Evolutionary conservation across 2,113 vertebrate species (phyloP).

Genomic region (Oreotrochilus melanogaster): DNA sequence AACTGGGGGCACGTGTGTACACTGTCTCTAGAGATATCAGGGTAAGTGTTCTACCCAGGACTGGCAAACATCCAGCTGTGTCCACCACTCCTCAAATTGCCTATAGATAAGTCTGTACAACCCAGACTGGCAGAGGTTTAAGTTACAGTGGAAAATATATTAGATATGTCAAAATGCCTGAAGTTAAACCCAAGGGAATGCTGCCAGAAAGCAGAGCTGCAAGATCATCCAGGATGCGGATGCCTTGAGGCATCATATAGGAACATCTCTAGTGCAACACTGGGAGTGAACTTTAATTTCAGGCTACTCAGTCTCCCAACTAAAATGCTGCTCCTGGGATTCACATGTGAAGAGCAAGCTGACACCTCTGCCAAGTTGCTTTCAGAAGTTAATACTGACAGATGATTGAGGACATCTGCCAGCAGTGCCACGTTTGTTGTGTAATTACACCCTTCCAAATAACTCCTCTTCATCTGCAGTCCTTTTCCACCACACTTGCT

Average conservation of each 20-base stretch:
- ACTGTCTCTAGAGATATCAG: background rate
- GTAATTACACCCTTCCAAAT: background rate
- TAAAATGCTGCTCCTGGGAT: background rate
- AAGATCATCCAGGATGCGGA: background rate
- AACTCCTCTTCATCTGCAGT: background rate
- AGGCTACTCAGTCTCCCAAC: background rate
- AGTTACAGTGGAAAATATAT: constrained; percentile 56
- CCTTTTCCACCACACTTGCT: background rate
- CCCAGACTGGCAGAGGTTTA: background rate
- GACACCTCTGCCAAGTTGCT: background rate
- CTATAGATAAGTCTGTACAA: background rate
- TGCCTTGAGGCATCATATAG: background rate
- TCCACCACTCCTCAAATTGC: constrained; percentile 2
- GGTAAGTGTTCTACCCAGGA: background rate
- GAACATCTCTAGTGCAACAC: background rate
- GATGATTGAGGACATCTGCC: background rate
- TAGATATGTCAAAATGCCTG: constrained; percentile 15
- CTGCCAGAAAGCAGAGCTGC: background rate
- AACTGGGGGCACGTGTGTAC: background rate
- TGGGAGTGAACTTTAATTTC: background rate
- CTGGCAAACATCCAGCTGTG: background rate
- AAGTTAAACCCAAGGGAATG: constrained; percentile 10
- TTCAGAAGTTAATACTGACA: background rate
- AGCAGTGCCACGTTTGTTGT: background rate
- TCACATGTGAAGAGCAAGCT: background rate